Evolutionary conservation across 2,113 vertebrate genomes (phyloP).

Genomic region (Psettodes erumei): DNA sequence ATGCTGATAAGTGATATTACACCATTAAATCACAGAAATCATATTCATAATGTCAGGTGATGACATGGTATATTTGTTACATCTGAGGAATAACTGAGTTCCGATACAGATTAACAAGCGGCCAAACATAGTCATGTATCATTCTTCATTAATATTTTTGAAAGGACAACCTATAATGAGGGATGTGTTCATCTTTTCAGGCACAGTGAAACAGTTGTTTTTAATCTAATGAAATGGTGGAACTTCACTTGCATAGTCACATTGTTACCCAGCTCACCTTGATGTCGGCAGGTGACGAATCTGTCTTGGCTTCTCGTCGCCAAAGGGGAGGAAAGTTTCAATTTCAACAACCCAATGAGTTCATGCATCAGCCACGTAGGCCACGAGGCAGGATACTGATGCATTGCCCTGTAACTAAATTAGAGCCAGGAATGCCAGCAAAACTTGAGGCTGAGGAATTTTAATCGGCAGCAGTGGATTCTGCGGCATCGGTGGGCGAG

Average conservation of each 20-base stretch:
- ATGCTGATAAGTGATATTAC: not conserved
- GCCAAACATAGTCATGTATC: not conserved
- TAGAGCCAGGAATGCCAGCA: constrained; percentile 51
- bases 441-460: constrained; percentile 66
- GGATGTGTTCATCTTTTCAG: constrained; percentile 1
- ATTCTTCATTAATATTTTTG: not conserved
- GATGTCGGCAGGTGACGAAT: constrained; percentile 1
- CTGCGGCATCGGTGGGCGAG: constrained; percentile 55
- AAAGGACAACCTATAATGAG: not conserved
- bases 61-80: not conserved
- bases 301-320: not conserved
- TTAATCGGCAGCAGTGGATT: constrained; percentile 56
- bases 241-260: not conserved
- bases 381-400: constrained; percentile 49
- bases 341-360: not conserved
- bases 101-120: not conserved
- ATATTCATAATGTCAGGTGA: constrained; percentile 1
- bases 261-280: not conserved
- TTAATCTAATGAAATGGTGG: not conserved
- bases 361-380: constrained; percentile 41
- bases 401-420: constrained; percentile 65
- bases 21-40: not conserved
- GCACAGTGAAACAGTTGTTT: constrained; percentile 6
- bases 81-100: not conserved
- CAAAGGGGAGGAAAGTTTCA: constrained; percentile 18